Base-by-base conservation (phyloP, 2,888 invertebrate species). In the Drosophila eohydei region DNA sequence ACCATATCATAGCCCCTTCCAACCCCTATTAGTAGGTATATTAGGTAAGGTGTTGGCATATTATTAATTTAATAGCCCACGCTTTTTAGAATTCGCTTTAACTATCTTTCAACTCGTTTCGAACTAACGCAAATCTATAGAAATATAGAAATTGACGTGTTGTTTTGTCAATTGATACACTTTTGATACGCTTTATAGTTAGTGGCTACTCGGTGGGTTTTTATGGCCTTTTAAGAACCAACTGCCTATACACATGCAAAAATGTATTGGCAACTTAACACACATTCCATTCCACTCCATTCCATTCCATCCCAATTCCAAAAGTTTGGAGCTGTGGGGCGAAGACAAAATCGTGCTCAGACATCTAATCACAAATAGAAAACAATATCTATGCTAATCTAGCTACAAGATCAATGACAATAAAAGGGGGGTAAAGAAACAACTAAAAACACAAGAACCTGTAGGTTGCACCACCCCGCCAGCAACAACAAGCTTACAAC, bases 311-410 rank as follows among this genome's bases (percentile, higher is more conserved):
- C 54, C 46, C 66, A 58, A 57, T 56, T 60, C 46, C 9, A 64
- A 64, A 62, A 67, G 65, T 71, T 69, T 58, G 56, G 59, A 34
- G 38, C 11, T 44, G 44, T 62, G 40, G n/a, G 56, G 46, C 40
- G 60, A 58, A 62, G 75, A 66, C 83, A 81, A 87, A 89, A 87
- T 87, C 86, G 86, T 87, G 86, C 89, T 44, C 64, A 72, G 72
- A 69, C 82, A 90, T 87, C 90, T 87, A 89, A 87, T 87, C 86
- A 80, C 82, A 78, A 90, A 89, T 79, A 77, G 77, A 88, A 81
- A 83, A 90, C 89, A 86, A 79, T 84, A 90, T 90, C 86, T 90
- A 87, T 90, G 88, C 85, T 90, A 90, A 87, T 87, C 86, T 89
- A 36, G 65, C 28, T 78, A 87, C 86, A 87, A 90, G 86, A 87